Base-by-base conservation (phyloP, 2,888 invertebrate species). In the Thera britannica region DNA sequence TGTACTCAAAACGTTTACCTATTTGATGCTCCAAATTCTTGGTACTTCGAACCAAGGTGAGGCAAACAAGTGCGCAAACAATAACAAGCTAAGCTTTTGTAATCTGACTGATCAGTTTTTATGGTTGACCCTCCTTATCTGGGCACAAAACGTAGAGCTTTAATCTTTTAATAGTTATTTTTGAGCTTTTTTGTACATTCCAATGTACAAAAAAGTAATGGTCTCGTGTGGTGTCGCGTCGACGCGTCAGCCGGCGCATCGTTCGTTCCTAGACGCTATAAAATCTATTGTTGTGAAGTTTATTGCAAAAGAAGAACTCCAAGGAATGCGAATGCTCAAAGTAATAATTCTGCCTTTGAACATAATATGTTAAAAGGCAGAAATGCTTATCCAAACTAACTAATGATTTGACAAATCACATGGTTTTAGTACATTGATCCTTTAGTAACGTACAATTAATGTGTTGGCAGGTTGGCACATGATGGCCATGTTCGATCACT, bases 1-100 rank as follows among this genome's bases (percentile, higher is more conserved):
- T 93, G 93, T 93, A 90, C 87, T 77, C 80, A 82, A 90, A 90
- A 90, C 79, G 77, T 83, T 79, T 82, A 83, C 79, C 79, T 88
- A 84, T 87, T 88, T 85, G 79, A 82, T 86, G 86, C 84, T 83
- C 86, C 83, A 83, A 85, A 89, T 91, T 89, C 87, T 77, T 78
- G 80, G 87, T 87, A 86, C 84, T 84, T 79, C 74, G 78, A 81
- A 79, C 83, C 79, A 82, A 82, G 71, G 76, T 73, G 77, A 79
- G 73, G 75, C 73, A 80, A 80, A 79, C 71, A 71, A 56, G 64
- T 86, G 86, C 77, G 82, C 80, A 89, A 88, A 89, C 83, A 87
- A 75, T 75, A 71, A 73, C 74, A 79, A 75, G 72, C 63, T 64
- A 73, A 74, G 72, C 72, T 70, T 71, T 71, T 67, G 55, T 67